Percentiles rank a stretch among this genome's conserved stretches.
These are phyloP conservation scores for Falco concolor DNA, from an alignment of 2,797 vertebrate species.

Conservation along the genomic window DNA sequence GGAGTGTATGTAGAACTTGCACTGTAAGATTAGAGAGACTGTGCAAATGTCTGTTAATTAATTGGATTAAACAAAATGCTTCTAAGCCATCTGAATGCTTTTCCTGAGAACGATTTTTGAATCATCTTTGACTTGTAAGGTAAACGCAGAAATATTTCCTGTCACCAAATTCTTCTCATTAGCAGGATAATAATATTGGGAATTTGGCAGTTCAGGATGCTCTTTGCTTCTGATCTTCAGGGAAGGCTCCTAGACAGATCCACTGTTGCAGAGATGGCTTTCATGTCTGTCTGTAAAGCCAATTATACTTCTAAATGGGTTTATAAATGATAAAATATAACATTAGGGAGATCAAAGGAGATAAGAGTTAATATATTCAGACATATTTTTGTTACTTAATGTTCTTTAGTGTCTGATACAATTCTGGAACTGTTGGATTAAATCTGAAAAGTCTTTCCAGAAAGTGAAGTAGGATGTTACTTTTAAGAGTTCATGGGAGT, in stretches of 20 bases:
- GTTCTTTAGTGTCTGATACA: not conserved
- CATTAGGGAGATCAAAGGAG: not conserved
- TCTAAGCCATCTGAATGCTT: not conserved
- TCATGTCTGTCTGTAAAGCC: not conserved
- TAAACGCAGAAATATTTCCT: not conserved
- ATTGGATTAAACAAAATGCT: not conserved
- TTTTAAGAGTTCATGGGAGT: not conserved
- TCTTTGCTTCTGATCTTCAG: not conserved
- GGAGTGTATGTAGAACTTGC: not conserved
- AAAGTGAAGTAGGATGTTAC: not conserved
- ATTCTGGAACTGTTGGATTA: not conserved
- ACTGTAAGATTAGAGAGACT: not conserved
- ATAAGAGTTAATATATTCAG: not conserved
- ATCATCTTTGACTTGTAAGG: not conserved
- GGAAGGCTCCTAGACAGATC: not conserved
- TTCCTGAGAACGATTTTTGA: not conserved
- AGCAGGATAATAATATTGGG: not conserved
- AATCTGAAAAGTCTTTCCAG: not conserved
- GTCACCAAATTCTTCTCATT: not conserved
- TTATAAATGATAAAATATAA: not conserved
- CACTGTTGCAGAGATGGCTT: not conserved
- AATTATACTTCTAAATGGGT: not conserved
- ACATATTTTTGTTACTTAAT: not conserved
- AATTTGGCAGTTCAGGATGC: not conserved
- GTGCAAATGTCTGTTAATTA: not conserved